A percentile compares a stretch with the other conserved stretches of the same genome.
Evolutionary conservation across 2,113 vertebrate species (phyloP).

Genomic region (Pseudolaguvia tuberculata): DNA sequence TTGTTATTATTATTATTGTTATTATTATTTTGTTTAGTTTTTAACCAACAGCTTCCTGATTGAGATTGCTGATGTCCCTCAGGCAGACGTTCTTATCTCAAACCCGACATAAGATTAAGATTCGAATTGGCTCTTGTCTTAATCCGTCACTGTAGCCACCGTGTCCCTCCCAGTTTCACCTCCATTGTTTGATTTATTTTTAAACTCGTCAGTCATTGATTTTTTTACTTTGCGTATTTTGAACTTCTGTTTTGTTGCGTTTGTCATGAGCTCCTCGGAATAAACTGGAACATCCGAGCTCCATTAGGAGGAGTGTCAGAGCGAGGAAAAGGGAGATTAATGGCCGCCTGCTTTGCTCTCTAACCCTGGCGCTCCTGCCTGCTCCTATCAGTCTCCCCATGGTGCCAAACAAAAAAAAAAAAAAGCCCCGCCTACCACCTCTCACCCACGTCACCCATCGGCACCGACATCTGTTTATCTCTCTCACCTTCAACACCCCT

Average conservation of each 20-base stretch:
- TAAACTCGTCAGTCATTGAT: background rate
- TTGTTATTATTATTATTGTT: too few relatives aligned
- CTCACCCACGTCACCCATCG: conserved; percentile 37
- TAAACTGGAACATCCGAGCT: conserved; percentile 17
- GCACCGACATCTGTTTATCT: conserved; percentile 36
- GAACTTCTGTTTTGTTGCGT: background rate
- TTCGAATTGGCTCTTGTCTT: background rate
- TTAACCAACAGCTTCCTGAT: background rate
- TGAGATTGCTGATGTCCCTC: background rate
- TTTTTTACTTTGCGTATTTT: background rate
- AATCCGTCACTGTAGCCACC: background rate
- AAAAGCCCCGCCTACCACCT: conserved; percentile 17
- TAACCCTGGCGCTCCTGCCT: conserved; percentile 26
- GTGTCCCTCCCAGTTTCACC: too few relatives aligned
- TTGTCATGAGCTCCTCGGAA: background rate
- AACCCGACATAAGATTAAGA: background rate
- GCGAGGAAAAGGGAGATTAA: conserved; percentile 41
- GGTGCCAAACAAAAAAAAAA: too few relatives aligned
- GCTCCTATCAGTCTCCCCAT: conserved; percentile 32
- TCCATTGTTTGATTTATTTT: too few relatives aligned
- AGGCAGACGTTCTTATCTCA: background rate
- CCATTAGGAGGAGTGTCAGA: conserved; percentile 32
- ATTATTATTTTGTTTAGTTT: background rate
- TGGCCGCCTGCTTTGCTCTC: conserved; percentile 35
- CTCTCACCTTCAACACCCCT: conserved; percentile 32